phyloP scores from a whole-genome alignment of 2,113 vertebrate species.

The Oriolus oriolus region DNA sequence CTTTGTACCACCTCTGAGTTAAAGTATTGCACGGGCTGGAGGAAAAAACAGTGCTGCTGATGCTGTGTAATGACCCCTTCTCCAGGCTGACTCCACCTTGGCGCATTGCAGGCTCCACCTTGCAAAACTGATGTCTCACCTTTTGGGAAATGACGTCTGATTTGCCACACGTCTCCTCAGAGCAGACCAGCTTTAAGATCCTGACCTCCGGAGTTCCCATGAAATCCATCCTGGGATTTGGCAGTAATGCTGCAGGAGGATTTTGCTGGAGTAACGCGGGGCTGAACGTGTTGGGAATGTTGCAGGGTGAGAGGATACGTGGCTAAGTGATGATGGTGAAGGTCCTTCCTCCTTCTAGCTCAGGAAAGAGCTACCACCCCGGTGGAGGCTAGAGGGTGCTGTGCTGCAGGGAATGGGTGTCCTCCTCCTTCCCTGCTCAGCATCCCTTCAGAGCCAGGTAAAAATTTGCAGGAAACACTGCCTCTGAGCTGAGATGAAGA shows the following conservation, averaged over 20 bases:
- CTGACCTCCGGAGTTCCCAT: not conserved
- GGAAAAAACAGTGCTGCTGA: not conserved
- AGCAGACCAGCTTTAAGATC: not conserved
- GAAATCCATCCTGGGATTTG: not conserved
- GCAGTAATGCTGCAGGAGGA: not conserved
- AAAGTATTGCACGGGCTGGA: not conserved
- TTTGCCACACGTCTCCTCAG: not conserved
- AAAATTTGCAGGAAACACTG: not conserved
- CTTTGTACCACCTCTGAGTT: not conserved
- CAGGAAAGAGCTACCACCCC: not conserved
- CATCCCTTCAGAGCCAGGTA: not conserved
- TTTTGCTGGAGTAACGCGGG: not conserved
- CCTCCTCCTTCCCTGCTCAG: not conserved
- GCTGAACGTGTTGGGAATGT: not conserved
- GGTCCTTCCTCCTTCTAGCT: not conserved
- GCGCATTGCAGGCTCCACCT: not conserved
- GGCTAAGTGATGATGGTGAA: not conserved
- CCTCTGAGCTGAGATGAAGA: not conserved
- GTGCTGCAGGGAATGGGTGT: slow-evolving; percentile 51
- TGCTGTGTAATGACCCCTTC: not conserved
- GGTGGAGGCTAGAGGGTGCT: slow-evolving; percentile 59
- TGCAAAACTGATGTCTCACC: not conserved
- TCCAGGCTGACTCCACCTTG: not conserved
- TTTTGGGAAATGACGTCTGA: not conserved
- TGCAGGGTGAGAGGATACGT: not conserved